A percentile compares a stretch with the other conserved stretches of the same genome.
Evolutionary conservation across 1,140 invertebrate genomes (phyloP).

Genomic region (Macrosteles quadrilineatus): DNA sequence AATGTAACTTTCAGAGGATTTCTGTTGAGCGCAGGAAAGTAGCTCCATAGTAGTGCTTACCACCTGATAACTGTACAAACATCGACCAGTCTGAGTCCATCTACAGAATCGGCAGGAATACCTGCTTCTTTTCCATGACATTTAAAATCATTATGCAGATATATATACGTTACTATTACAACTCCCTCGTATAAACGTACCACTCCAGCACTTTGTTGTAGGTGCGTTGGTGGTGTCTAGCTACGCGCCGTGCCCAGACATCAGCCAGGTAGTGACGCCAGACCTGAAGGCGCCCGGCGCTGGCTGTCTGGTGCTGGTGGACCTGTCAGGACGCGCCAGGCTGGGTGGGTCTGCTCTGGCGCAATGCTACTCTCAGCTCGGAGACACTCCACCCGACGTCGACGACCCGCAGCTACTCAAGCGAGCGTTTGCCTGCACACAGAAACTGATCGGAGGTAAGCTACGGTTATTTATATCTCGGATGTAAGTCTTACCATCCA

Average conservation of each 20-base stretch:
- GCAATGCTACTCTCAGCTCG: constrained; percentile 87
- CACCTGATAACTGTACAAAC: too few relatives aligned
- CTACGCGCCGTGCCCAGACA: constrained; percentile 92
- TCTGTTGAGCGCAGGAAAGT: too few relatives aligned
- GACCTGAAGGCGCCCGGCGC: constrained; percentile 75
- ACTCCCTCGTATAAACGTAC: too few relatives aligned
- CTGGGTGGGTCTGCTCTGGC: constrained; percentile 91
- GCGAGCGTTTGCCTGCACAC: constrained; percentile 79
- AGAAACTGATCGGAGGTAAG: constrained; percentile 74
- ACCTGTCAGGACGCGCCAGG: constrained; percentile 65
- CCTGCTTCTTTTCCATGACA: too few relatives aligned
- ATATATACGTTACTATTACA: too few relatives aligned
- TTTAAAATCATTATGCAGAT: too few relatives aligned
- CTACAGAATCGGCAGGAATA: too few relatives aligned
- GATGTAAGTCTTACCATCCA: neutral
- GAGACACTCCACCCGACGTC: constrained; percentile 78
- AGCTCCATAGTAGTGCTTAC: too few relatives aligned
- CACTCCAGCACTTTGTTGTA: too few relatives aligned
- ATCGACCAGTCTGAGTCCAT: too few relatives aligned
- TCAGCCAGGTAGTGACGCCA: constrained; percentile 81
- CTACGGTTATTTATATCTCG: constrained; percentile 20
- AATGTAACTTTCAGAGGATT: too few relatives aligned
- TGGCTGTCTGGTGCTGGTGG: constrained; percentile 67
- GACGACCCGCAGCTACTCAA: constrained; percentile 66
- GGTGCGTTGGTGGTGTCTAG: constrained; percentile 91